phyloP scores from a whole-genome alignment of 2,797 vertebrate genomes.

The Pseudopleuronectes americanus region DNA sequence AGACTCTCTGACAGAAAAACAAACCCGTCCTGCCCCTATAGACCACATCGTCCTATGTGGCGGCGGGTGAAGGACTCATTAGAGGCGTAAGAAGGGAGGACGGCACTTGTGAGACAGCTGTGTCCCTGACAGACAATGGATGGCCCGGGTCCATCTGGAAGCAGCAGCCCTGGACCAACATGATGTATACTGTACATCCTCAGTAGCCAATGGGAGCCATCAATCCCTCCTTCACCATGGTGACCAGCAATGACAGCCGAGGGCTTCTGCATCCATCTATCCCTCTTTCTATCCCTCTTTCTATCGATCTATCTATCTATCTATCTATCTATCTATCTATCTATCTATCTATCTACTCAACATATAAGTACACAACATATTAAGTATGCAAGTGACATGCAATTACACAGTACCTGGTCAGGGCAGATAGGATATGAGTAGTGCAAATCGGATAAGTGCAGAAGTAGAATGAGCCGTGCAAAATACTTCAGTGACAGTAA shows the following conservation, averaged over 20 bases:
- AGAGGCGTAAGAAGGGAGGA: conserved; percentile 52
- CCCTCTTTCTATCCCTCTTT: background rate
- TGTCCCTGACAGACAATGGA: conserved; percentile 98
- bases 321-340: no score
- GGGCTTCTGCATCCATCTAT: conserved; percentile 42
- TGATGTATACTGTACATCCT: conserved; percentile 94
- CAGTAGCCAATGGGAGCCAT: conserved; percentile 94
- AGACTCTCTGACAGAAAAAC: conserved; percentile 42
- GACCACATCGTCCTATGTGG: conserved; percentile 19
- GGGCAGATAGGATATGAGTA: no score
- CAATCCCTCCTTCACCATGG: conserved; percentile 89
- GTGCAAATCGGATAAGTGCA: no score
- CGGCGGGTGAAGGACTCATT: conserved; percentile 52
- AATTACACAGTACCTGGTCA: no score
- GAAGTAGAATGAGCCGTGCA: no score
- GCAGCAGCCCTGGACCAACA: conserved; percentile 94
- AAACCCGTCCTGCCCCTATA: conserved; percentile 4
- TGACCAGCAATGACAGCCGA: conserved; percentile 87
- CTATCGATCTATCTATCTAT: no score
- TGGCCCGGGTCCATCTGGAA: conserved; percentile 96
- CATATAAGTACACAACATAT: no score
- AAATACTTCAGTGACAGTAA: no score
- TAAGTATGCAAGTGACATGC: no score
- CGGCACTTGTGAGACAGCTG: conserved; percentile 85
- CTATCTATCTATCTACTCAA: background rate